Conservation (phyloP, 2,113 vertebrate species). For the Periophthalmus modestus region DNA sequence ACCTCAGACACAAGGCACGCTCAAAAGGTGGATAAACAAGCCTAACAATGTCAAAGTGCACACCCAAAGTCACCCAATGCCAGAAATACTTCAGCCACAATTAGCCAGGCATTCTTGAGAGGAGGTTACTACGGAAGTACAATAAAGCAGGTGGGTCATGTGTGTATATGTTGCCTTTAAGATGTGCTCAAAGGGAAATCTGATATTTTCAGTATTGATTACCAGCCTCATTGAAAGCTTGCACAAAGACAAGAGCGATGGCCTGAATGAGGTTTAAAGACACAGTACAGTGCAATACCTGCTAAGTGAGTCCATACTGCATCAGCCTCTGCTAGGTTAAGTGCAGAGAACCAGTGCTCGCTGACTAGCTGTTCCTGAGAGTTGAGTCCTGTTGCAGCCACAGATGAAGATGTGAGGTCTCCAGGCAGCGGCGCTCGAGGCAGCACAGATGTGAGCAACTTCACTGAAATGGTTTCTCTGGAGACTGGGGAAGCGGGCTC, state of each 20-base stretch:
- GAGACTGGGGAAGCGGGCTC: conserved; percentile 58
- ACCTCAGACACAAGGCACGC: conserved; percentile 3
- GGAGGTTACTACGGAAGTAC: conserved; percentile 46
- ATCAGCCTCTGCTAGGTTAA: conserved; percentile 62
- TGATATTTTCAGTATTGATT: conserved; percentile 51
- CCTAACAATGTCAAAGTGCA: background rate
- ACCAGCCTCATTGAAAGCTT: conserved; percentile 7
- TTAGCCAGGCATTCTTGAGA: conserved; percentile 35
- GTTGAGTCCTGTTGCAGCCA: conserved; percentile 51
- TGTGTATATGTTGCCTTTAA: conserved; percentile 32
- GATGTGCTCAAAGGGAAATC: conserved; percentile 39
- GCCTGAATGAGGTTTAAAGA: background rate
- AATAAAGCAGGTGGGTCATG: conserved; percentile 13
- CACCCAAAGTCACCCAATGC: conserved; percentile 9
- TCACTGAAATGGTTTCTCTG: conserved; percentile 68
- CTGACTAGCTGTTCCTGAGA: conserved; percentile 79
- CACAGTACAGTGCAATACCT: conserved; percentile 54
- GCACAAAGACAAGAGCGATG: conserved; percentile 9
- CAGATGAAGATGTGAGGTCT: conserved; percentile 21
- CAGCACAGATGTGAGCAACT: conserved; percentile 60
- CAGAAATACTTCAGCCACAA: conserved; percentile 40
- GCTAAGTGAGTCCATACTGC: conserved; percentile 55
- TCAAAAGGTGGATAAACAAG: conserved; percentile 13
- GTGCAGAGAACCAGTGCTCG: conserved; percentile 70
- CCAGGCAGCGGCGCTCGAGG: conserved; percentile 34